Conservation (phyloP, 2,888 invertebrate species). For the Cyclophora albipunctata region DNA sequence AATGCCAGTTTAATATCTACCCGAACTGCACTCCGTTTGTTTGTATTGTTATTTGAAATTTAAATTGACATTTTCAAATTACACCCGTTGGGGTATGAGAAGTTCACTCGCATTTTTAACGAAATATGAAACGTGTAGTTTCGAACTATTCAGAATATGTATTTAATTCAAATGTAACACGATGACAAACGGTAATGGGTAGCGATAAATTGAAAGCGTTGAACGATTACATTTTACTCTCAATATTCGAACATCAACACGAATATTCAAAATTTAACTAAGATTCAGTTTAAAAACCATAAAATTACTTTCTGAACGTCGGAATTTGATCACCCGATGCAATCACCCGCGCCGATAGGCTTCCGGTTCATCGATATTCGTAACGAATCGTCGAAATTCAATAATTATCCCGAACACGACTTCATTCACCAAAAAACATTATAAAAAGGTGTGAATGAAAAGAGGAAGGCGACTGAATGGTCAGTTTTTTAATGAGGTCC, state of each 20-base stretch:
- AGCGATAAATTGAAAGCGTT: too few relatives aligned
- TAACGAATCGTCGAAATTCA: conserved; percentile 74
- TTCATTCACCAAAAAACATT: conserved; percentile 69
- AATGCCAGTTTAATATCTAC: conserved; percentile 60
- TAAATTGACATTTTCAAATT: conserved; percentile 32
- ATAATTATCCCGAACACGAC: conserved; percentile 75
- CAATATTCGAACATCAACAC: conserved; percentile 15
- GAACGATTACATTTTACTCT: background rate
- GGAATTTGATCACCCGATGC: conserved; percentile 65
- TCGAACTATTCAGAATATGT: background rate
- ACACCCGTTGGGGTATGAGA: conserved; percentile 1
- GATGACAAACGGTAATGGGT: conserved; percentile 1
- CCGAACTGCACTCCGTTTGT: conserved; percentile 31
- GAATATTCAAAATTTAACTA: conserved; percentile 36
- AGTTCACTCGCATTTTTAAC: background rate
- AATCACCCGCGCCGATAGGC: conserved; percentile 64
- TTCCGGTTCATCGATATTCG: conserved; percentile 75
- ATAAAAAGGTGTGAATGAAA: conserved; percentile 74
- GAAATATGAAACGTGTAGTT: background rate
- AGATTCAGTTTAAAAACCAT: conserved; percentile 66
- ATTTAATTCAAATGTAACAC: background rate
- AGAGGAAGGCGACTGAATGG: conserved; percentile 50
- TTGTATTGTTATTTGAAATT: conserved; percentile 20
- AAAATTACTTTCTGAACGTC: conserved; percentile 68
- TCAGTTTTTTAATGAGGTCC: conserved; percentile 52